phyloP scores from a whole-genome alignment of 2,888 invertebrate genomes.

The Brenthis daphne region DNA sequence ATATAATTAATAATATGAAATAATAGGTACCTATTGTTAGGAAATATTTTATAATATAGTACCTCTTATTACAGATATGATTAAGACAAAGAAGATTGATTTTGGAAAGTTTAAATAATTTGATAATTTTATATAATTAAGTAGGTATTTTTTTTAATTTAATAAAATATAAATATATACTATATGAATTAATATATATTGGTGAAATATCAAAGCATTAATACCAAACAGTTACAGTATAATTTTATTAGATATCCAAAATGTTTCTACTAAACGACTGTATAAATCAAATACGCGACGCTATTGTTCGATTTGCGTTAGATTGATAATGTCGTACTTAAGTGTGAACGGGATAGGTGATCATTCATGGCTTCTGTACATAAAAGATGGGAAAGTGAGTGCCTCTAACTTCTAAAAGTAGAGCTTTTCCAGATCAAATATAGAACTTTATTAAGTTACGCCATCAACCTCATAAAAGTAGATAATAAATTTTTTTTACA shows the following conservation, averaged over 20 bases:
- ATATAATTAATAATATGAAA: background rate
- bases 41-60: too few relatives aligned
- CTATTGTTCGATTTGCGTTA: constrained; percentile 82
- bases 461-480: too few relatives aligned
- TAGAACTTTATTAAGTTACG: too few relatives aligned
- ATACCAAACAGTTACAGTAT: constrained; percentile 64
- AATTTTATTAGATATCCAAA: constrained; percentile 67
- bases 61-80: too few relatives aligned
- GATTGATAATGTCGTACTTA: constrained; percentile 80
- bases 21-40: too few relatives aligned
- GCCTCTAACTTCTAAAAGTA: background rate
- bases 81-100: too few relatives aligned
- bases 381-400: constrained; percentile 38
- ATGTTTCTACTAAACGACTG: constrained; percentile 82
- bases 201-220: constrained; percentile 55
- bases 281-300: constrained; percentile 82
- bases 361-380: constrained; percentile 54
- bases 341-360: constrained; percentile 80
- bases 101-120: too few relatives aligned
- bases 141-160: too few relatives aligned
- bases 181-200: constrained; percentile 12
- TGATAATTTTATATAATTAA: too few relatives aligned
- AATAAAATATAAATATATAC: background rate
- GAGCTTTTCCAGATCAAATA: background rate
- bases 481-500: too few relatives aligned